Conservation (phyloP, 2,888 invertebrate genomes). For the Muschampia plurimacula region DNA sequence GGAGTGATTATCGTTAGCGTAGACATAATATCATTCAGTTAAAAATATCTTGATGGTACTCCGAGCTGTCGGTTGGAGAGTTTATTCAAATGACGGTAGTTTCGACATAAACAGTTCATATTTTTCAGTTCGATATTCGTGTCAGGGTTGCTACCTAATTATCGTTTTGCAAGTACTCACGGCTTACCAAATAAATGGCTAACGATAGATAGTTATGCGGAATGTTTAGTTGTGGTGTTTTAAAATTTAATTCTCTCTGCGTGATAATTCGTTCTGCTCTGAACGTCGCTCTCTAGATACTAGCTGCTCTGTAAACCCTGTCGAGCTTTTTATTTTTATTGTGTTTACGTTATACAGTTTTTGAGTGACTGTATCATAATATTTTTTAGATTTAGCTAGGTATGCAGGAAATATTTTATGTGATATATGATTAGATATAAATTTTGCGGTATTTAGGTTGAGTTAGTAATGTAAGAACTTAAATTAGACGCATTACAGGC, state of each 20-base stretch:
- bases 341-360: conserved; percentile 13
- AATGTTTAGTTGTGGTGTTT: not conserved
- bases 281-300: not conserved
- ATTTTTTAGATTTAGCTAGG: conserved; percentile 8
- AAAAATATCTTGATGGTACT: conserved; percentile 39
- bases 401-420: not conserved
- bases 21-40: conserved; percentile 40
- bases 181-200: conserved; percentile 14
- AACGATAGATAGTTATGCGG: not conserved
- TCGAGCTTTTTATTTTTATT: conserved; percentile 4
- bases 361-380: conserved; percentile 15
- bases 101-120: conserved; percentile 42
- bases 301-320: not conserved
- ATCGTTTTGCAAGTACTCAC: conserved; percentile 34
- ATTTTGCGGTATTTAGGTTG: conserved; percentile 3
- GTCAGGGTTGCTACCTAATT: conserved; percentile 40
- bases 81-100: conserved; percentile 40
- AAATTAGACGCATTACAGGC: not conserved
- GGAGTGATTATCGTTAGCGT: conserved; percentile 36
- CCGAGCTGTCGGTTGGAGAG: conserved; percentile 35
- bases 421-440: conserved; percentile 10
- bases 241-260: not conserved
- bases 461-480: not conserved
- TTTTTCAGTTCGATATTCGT: conserved; percentile 41
- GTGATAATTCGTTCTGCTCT: not conserved